Base-by-base conservation (phyloP, 2,113 vertebrate genomes). In the Semicossyphus pulcher region DNA sequence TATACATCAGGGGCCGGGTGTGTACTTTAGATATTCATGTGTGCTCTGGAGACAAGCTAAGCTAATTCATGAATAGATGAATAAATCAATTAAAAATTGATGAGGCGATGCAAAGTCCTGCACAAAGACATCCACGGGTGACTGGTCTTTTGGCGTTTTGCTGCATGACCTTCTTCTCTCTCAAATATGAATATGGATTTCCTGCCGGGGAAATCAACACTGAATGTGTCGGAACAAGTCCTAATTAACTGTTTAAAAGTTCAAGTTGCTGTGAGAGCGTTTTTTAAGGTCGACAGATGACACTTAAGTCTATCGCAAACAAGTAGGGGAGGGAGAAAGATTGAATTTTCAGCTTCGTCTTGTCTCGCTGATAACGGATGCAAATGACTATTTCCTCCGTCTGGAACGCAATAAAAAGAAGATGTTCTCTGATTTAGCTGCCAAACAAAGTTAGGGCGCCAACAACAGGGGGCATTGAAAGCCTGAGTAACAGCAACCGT, bases 131-230 rank as follows among this genome's bases (percentile, higher is more conserved):
- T 63, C 75, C 34, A 32, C 39, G 59, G 77, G 68, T 65, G 69
- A 70, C 69, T 53, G 66, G 63, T 73, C 81, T 81, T 64, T 68
- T 61, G 65, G 49, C 49, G 11, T 44, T 48, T 60, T 10, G 47
- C 66, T 32, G 66, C 52, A 36, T 81, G 78, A 87, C 85, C 77
- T 80, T 81, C 72, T 74, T 54, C 64, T 56, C 45, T 54, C 2
- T 44, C 41, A 75, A 49, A 76, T 75, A 81, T 76, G 63, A 83
- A 83, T 85, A 85, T 89, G 59, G 71, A 85, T 85, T 83, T 85
- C 31, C 83, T 84, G 54, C 49, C 57, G n/a, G 37, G 51, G 32
- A 78, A 76, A 73, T 69, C 29, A 26, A 31, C 59, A 0, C 20
- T 3, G 39, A 34, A 32, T 14, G 70, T 68, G 74, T 76, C 66